Base-by-base conservation (phyloP, 1,140 invertebrate species). In the Pomacea maculata region DNA sequence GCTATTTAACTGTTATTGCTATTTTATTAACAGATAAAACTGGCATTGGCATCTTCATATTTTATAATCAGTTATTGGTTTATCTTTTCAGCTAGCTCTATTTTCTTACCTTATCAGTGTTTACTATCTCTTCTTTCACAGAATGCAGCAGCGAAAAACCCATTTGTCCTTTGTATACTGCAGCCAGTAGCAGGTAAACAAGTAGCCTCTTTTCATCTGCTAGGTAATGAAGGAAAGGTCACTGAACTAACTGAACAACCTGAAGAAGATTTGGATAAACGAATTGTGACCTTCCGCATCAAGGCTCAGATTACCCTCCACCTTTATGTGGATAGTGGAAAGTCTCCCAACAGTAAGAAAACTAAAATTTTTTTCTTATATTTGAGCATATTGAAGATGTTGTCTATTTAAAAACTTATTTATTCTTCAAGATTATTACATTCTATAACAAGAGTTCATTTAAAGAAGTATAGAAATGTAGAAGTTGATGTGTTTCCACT, bases 261-360 rank as follows among this genome's bases (percentile, higher is more conserved):
- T 17, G 77, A 19, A 7, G 19, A 25, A 4, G 67, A 70, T 21
- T 54, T 78, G 19, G 67, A 29, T 15, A 34, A 21, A 9, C 52
- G 68, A 19, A 8, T 10, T 29, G 77, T 78, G 9, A 70, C 57
- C 11, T 78, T 78, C 34, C 17, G 67, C n/a, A n/a, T 78, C 34
- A n/a, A 54, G 65, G 77, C 77, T 8, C 29, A 67, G 65, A 11
- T 78, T 17, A 45, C 77, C 11, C 14, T 78, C 15, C 34, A 78
- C 34, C 65, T 78, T 21, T 34, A 78, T 17, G 65, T 78, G 77
- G 77, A 78, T 52, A 70, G 68, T 52, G 57, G 67, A 7, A 68
- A 70, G 52, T 52, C 77, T 65, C 19, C 45, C 57, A 54, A 57
- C 21, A 78, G 77, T 78, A 65, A 78, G 77, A 70, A 65, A 14